Conservation (phyloP, 1,140 invertebrate genomes). For the Oedothorax gibbosus region DNA sequence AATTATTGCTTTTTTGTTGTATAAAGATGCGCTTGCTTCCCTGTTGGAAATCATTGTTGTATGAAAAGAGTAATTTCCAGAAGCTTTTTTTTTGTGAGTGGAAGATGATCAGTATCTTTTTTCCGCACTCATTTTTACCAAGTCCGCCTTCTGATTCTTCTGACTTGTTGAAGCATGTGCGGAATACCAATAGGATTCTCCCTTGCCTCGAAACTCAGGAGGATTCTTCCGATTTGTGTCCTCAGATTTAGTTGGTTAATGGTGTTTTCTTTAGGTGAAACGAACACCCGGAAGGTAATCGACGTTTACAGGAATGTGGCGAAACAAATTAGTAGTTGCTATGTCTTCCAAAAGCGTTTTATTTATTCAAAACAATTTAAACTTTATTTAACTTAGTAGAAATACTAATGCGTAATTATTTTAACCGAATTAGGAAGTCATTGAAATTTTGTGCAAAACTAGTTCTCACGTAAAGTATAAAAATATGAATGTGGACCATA, state of each 20-base stretch:
- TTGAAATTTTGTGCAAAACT: too few relatives aligned
- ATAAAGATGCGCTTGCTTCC: slow-evolving; percentile 27
- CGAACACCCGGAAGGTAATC: too few relatives aligned
- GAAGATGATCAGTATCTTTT: slow-evolving; percentile 8
- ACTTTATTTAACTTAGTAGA: too few relatives aligned
- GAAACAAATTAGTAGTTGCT: too few relatives aligned
- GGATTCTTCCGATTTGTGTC: neutral
- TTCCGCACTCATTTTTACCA: slow-evolving; percentile 31
- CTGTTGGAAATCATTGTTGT: slow-evolving; percentile 29
- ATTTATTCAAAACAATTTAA: too few relatives aligned
- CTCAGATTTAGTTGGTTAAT: neutral
- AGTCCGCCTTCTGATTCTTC: slow-evolving; percentile 31
- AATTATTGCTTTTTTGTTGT: slow-evolving; percentile 14
- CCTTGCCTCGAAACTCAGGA: neutral
- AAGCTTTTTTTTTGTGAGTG: slow-evolving; percentile 36
- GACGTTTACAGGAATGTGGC: too few relatives aligned
- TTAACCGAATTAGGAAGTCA: too few relatives aligned
- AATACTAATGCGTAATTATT: too few relatives aligned
- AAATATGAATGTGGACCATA: too few relatives aligned
- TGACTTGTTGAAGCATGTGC: slow-evolving; percentile 40
- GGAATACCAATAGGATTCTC: slow-evolving; percentile 6
- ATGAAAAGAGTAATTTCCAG: slow-evolving; percentile 33
- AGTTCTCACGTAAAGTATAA: too few relatives aligned
- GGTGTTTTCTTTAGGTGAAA: too few relatives aligned
- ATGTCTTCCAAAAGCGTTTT: too few relatives aligned